Evolutionary conservation across 2,888 invertebrate genomes (phyloP).

Genomic region (Scelioninae gen. 1): DNA sequence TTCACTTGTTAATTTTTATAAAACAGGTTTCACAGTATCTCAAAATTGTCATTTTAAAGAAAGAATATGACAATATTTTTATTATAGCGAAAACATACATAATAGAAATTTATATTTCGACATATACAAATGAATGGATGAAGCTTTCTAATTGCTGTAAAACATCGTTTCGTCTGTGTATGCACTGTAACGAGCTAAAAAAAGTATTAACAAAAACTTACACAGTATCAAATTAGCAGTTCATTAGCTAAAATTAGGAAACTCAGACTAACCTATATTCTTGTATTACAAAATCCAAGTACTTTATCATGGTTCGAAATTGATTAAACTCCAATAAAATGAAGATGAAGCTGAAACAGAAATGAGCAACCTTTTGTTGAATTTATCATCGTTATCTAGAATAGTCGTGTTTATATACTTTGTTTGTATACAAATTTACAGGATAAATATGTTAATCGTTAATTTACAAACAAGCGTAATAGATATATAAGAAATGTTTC

Average conservation of each 20-base stretch:
- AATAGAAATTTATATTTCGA: too few relatives aligned
- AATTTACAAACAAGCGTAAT: not conserved
- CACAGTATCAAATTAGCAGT: slow-evolving; percentile 10
- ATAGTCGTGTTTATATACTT: too few relatives aligned
- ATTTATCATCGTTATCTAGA: slow-evolving; percentile 21
- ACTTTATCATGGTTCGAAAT: slow-evolving; percentile 18
- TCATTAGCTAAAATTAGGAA: slow-evolving; percentile 48
- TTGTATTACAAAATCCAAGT: slow-evolving; percentile 23
- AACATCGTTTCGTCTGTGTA: too few relatives aligned
- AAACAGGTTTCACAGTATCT: slow-evolving; percentile 17
- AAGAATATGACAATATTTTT: slow-evolving; percentile 30
- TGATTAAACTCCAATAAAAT: slow-evolving; percentile 44
- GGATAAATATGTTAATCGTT: not conserved
- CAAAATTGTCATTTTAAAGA: slow-evolving; percentile 45
- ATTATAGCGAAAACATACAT: slow-evolving; percentile 20
- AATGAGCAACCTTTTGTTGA: slow-evolving; percentile 5
- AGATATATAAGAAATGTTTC: slow-evolving; percentile 20
- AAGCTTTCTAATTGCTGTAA: too few relatives aligned
- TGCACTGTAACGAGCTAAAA: too few relatives aligned
- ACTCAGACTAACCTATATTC: slow-evolving; percentile 32
- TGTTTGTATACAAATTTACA: not conserved
- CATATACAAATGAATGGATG: too few relatives aligned
- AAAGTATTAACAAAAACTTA: too few relatives aligned
- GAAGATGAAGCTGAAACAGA: slow-evolving; percentile 17
- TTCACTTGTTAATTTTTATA: slow-evolving; percentile 47